Conservation (phyloP, 2,113 vertebrate genomes). For the Chionis minor region DNA sequence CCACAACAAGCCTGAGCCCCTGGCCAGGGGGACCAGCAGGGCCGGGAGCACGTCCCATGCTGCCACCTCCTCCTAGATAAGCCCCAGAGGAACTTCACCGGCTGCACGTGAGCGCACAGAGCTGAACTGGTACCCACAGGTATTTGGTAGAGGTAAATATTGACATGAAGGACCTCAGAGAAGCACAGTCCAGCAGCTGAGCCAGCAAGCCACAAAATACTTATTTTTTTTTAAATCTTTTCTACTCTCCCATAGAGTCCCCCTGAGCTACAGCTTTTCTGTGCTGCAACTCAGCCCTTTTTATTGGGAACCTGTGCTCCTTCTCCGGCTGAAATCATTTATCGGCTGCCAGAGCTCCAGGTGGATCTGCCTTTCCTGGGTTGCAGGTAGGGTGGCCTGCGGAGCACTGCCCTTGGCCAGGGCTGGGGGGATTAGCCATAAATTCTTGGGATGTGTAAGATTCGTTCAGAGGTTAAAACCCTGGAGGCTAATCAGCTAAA, state of each 20-base stretch:
- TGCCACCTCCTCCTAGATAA: background rate
- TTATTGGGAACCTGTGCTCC: background rate
- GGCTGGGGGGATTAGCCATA: background rate
- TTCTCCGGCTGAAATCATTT: background rate
- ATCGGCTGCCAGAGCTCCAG: background rate
- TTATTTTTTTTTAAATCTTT: no score
- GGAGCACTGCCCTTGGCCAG: background rate
- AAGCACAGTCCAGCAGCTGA: background rate
- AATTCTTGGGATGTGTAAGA: background rate
- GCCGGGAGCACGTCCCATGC: background rate
- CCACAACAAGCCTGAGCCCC: no score
- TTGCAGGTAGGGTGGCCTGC: no score
- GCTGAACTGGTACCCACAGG: no score
- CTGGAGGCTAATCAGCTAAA: background rate
- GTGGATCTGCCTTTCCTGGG: background rate
- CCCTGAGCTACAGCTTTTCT: background rate
- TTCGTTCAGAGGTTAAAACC: background rate
- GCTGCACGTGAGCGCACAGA: background rate
- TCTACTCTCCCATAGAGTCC: background rate
- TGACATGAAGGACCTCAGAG: background rate
- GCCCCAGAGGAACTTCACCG: background rate
- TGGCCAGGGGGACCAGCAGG: background rate
- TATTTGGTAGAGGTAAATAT: background rate
- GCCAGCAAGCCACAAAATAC: background rate
- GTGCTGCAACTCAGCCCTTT: background rate